Base-by-base conservation (phyloP, 2,113 vertebrate species). In the Phoxinus phoxinus region DNA sequence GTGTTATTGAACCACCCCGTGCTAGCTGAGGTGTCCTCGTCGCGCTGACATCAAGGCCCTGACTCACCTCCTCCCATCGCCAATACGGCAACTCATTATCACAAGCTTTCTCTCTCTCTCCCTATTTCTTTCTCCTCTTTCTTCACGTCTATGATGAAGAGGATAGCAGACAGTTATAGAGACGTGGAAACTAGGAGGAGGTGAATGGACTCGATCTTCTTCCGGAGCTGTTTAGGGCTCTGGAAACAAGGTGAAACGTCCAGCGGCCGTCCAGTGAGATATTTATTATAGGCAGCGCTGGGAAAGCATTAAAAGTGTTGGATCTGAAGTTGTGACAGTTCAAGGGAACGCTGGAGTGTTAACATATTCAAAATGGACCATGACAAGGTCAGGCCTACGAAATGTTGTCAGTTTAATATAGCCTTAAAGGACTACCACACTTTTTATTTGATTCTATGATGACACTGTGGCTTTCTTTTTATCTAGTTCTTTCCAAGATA, bases 281-380 rank as follows among this genome's bases (percentile, higher is more conserved):
- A 88, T 90, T 87, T 90, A 86, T 90, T 85, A 91, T 88, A 83
- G 79, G 37, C 23, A 56, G 88, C 73, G 71, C 79, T 77, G 86
- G 86, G 79, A 89, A 92, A 90, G 90, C 91, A 93, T 94, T 93
- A 92, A 84, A 93, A 94, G 93, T 93, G 90, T 87, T 89, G 85
- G 69, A 91, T 93, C 92, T 84, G 90, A 93, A 93, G 93, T 94
- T 93, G 91, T 93, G 94, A 92, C 92, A 94, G 92, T 94, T 95
- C 94, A 95, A 93, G 94, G 94, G 86, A 93, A 93, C 81, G 53
- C 44, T 32, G 51, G 87, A 88, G 92, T 90, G 88, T 93, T 94
- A 93, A 94, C 91, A 89, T 94, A 95, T 94, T 94, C 91, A 93
- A 88, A 93, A 93, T 90, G 86, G 88, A 89, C 91, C 69, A 58